phyloP scores from a whole-genome alignment of 2,888 invertebrate genomes.

The Pammene fasciana region DNA sequence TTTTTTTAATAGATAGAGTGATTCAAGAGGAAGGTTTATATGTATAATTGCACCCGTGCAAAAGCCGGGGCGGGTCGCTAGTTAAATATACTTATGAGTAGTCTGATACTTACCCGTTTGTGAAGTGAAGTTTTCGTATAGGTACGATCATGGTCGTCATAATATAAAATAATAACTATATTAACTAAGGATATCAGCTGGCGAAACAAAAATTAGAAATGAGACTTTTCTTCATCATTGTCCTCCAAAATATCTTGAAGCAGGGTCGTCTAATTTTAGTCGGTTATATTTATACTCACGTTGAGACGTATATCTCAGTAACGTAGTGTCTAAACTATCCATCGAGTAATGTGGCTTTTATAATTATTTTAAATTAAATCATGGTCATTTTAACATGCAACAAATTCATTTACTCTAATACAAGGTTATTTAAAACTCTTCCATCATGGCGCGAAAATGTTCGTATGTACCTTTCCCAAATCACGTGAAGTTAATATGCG shows the following conservation, averaged over 20 bases:
- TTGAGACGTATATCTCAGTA: constrained; percentile 23
- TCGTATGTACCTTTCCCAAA: no score
- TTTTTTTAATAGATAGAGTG: no score
- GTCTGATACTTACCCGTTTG: background rate
- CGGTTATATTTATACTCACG: constrained; percentile 52
- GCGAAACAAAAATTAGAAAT: constrained; percentile 42
- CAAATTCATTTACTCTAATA: no score
- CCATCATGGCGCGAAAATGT: no score
- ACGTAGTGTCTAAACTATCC: constrained; percentile 20
- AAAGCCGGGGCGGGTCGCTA: no score
- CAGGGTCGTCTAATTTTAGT: constrained; percentile 59
- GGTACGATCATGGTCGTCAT: constrained; percentile 9
- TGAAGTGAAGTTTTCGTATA: background rate
- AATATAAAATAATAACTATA: constrained; percentile 30
- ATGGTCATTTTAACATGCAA: background rate
- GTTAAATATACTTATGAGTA: background rate
- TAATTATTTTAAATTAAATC: background rate
- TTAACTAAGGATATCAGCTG: constrained; percentile 36
- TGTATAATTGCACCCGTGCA: no score
- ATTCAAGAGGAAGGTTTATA: no score
- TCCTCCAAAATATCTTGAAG: constrained; percentile 54
- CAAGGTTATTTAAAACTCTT: no score
- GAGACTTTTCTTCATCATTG: constrained; percentile 49
- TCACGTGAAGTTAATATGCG: no score
- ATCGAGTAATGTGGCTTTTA: constrained; percentile 1